Evolutionary conservation across 2,888 invertebrate genomes (phyloP).

Genomic region (Chymomyza fuscimana): DNA sequence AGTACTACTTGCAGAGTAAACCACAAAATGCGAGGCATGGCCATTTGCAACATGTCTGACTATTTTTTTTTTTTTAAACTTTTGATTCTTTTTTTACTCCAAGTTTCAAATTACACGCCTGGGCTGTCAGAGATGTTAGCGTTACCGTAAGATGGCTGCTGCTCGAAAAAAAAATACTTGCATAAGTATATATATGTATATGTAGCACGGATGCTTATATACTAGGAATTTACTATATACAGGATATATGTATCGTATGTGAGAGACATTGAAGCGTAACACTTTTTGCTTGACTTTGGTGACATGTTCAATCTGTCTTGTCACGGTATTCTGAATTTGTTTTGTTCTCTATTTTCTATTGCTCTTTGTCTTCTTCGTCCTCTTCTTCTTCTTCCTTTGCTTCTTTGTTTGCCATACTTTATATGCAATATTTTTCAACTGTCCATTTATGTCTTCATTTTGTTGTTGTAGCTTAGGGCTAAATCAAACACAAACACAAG

Average conservation of each 20-base stretch:
- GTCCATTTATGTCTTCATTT: slow-evolving; percentile 61
- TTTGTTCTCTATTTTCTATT: slow-evolving; percentile 16
- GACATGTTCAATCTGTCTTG: slow-evolving; percentile 56
- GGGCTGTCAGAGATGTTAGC: slow-evolving; percentile 39
- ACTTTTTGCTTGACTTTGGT: slow-evolving; percentile 34
- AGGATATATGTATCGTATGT: slow-evolving; percentile 11
- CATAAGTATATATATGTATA: slow-evolving; percentile 26
- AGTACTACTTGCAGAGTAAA: slow-evolving; percentile 9
- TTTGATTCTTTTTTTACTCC: slow-evolving; percentile 37
- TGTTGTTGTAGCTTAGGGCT: slow-evolving; percentile 5
- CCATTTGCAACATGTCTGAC: slow-evolving; percentile 27
- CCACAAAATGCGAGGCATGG: not conserved
- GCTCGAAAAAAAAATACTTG: slow-evolving; percentile 32
- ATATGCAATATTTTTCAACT: slow-evolving; percentile 64
- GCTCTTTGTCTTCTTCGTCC: not conserved
- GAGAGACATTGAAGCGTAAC: slow-evolving; percentile 57
- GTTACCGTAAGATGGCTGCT: not conserved
- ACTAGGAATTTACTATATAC: not conserved
- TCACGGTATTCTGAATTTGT: slow-evolving; percentile 45
- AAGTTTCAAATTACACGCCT: slow-evolving; percentile 68
- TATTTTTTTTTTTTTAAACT: not conserved
- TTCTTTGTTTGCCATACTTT: slow-evolving; percentile 28
- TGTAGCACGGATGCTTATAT: not conserved
- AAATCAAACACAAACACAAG: slow-evolving; percentile 6
- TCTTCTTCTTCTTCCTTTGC: not conserved